Conservation (phyloP, 2,888 invertebrate genomes). For the Drosophila gaucha region DNA sequence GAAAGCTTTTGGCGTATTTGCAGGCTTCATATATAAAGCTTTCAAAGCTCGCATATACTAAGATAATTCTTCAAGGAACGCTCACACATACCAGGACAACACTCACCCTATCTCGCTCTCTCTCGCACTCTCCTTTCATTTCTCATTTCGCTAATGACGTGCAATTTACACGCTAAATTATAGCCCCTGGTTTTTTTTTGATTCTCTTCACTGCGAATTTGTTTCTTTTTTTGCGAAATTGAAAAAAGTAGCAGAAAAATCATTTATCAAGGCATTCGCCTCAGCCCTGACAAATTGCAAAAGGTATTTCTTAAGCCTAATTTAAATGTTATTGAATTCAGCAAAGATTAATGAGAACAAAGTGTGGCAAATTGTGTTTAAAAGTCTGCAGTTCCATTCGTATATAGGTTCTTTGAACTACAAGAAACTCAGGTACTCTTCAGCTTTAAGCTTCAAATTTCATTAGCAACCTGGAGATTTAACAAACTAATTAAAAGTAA, state of each 20-base stretch:
- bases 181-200: constrained; percentile 33
- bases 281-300: constrained; percentile 43
- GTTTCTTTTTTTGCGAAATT: constrained; percentile 56
- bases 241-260: constrained; percentile 49
- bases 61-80: too few species aligned
- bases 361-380: constrained; percentile 50
- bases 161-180: constrained; percentile 65
- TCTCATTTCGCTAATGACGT: constrained; percentile 61
- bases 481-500: constrained; percentile 65
- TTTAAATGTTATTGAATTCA: constrained; percentile 65
- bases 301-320: constrained; percentile 36
- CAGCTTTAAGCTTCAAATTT: constrained; percentile 43
- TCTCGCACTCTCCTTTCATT: background rate
- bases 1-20: background rate
- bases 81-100: background rate
- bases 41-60: constrained; percentile 13
- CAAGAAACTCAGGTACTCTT: constrained; percentile 38
- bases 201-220: background rate
- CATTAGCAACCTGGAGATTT: constrained; percentile 35
- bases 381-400: constrained; percentile 13
- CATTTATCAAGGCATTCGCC: constrained; percentile 63
- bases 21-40: constrained; percentile 9
- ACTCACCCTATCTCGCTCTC: background rate
- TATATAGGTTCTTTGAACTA: constrained; percentile 61
- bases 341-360: constrained; percentile 57